A percentile compares a stretch with the other conserved stretches of the same genome.
Evolutionary conservation across 2,797 vertebrate genomes (phyloP).

Genomic region (Chaunax sp.): DNA sequence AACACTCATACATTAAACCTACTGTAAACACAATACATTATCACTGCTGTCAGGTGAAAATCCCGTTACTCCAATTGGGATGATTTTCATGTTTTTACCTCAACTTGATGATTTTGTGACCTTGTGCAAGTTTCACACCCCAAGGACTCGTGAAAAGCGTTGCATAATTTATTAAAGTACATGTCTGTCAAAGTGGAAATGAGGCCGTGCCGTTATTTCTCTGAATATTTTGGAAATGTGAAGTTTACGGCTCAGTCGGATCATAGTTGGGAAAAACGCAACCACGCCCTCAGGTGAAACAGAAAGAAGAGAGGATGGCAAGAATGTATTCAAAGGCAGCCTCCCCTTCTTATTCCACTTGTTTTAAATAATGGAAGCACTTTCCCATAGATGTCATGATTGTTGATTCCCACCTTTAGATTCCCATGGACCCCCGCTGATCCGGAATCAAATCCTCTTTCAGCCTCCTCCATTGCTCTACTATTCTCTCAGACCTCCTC

Average conservation of each 20-base stretch:
- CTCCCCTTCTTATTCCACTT: constrained; percentile 26
- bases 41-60: constrained; percentile 57
- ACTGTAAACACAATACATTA: constrained; percentile 56
- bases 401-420: constrained; percentile 64
- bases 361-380: constrained; percentile 70
- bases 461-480: constrained; percentile 49
- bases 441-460: constrained; percentile 58
- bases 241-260: constrained; percentile 27
- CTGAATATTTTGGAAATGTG: constrained; percentile 44
- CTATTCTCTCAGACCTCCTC: constrained; percentile 69
- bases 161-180: constrained; percentile 34
- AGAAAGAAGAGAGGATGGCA: constrained; percentile 34
- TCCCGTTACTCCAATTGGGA: constrained; percentile 38
- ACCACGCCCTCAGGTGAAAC: constrained; percentile 44
- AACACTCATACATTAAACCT: constrained; percentile 49
- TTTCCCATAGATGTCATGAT: constrained; percentile 50
- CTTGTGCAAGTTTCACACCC: constrained; percentile 44
- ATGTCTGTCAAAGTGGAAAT: constrained; percentile 42
- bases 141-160: constrained; percentile 8
- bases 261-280: constrained; percentile 24
- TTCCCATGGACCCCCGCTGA: constrained; percentile 60
- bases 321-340: constrained; percentile 52
- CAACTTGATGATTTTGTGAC: constrained; percentile 49
- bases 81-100: constrained; percentile 43
- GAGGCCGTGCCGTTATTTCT: constrained; percentile 33